Base-by-base conservation (phyloP, 2,113 vertebrate genomes). In the Atractosteus spatula region DNA sequence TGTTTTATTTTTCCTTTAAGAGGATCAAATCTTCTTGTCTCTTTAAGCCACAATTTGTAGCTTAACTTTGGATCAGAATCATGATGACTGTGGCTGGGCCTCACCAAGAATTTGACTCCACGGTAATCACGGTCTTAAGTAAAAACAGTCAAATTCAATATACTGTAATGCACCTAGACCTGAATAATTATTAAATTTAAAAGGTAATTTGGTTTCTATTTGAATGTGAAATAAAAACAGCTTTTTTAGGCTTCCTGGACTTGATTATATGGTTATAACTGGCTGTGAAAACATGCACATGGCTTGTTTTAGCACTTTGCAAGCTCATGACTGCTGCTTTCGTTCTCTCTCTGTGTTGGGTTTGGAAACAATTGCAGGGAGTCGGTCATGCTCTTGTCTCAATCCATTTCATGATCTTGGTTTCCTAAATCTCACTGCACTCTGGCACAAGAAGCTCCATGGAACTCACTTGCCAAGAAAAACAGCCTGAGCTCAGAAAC, bases 261-360 rank as follows among this genome's bases (percentile, higher is more conserved):
- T 56, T 62, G 41, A 66, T 76, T 70, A 61, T 45, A 61, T 47
- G 70, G 68, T 42, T 41, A 59, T 6, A 51, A 57, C 55, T 45
- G 57, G 64, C 57, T 8, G 68, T 66, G 57, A 66, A 66, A 72
- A 78, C 73, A 76, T 76, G 70, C 41, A 13, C 42, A 16, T n/a
- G 42, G 71, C 65, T 62, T 69, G 59, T 76, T 75, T 65, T 42
- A 57, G 64, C 29, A 5, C 41, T 70, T 68, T 63, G 65, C 73
- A 68, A 71, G 42, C 56, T 73, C 45, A 69, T 62, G 51, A 4
- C 71, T 55, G 51, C 14, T 62, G 68, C 44, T 72, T 55, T 70
- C 71, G 55, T 55, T 63, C 5, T 2, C 43, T 8, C 64, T 66
- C n/a, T 59, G 55, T 65, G 61, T 68, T 47, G 68, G 41, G 47